Conservation (phyloP, 2,113 vertebrate genomes). For the Cisticola juncidis region DNA sequence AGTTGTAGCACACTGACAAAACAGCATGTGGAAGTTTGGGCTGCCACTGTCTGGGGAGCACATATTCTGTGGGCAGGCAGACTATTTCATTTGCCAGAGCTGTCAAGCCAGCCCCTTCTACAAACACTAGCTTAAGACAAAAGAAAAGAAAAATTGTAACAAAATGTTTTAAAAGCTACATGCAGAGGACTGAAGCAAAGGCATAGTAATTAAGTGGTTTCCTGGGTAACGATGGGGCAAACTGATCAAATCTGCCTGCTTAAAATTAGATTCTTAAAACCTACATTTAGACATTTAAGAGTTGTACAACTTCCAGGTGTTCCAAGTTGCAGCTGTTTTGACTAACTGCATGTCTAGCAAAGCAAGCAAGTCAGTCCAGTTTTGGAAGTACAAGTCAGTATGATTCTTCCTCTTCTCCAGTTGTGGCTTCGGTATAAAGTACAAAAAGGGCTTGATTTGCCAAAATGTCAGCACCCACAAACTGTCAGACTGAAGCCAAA, state of each 20-base stretch:
- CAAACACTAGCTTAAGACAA: constrained; percentile 49
- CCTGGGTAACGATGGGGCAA: constrained; percentile 45
- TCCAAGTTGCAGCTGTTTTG: background rate
- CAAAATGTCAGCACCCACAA: background rate
- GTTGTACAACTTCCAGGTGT: background rate
- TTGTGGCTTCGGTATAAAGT: background rate
- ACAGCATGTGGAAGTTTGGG: constrained; percentile 54
- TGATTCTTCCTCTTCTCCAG: background rate
- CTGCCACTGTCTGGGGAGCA: constrained; percentile 47
- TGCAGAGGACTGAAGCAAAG: constrained; percentile 19
- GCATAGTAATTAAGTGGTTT: constrained; percentile 59
- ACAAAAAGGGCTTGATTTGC: background rate
- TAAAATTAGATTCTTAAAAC: constrained; percentile 34
- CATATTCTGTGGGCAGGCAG: constrained; percentile 60
- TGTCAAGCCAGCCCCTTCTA: constrained; percentile 51
- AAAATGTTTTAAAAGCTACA: constrained; percentile 52
- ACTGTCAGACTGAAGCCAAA: background rate
- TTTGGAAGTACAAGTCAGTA: background rate
- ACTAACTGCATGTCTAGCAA: background rate
- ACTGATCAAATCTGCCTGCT: constrained; percentile 26
- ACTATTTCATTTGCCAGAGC: constrained; percentile 56
- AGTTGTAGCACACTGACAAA: constrained; percentile 1
- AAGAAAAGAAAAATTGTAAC: constrained; percentile 56
- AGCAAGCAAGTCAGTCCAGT: background rate
- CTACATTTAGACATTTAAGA: constrained; percentile 8